phyloP scores from a whole-genome alignment of 92 coral and sea anemone species.

The Nematostella vectensis region DNA sequence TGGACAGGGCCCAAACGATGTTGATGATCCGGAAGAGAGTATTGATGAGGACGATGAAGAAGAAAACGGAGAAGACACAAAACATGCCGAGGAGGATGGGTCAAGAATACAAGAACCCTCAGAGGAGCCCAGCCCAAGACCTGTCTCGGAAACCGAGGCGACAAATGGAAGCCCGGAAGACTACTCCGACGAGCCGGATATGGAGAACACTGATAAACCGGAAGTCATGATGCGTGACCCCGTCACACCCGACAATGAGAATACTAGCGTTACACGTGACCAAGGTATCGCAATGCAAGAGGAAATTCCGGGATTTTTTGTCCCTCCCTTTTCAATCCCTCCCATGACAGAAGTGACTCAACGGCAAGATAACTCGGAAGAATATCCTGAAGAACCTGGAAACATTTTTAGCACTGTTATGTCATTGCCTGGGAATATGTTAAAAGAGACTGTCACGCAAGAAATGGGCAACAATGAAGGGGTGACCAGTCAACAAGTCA shows the following conservation, averaged over 20 bases:
- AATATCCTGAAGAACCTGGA: too few species aligned
- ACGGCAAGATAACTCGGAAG: too few species aligned
- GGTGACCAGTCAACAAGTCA: too few species aligned
- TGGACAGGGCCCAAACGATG: background rate
- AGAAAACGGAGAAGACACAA: background rate
- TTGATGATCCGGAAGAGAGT: background rate
- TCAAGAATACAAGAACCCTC: background rate
- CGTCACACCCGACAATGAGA: background rate
- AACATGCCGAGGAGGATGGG: background rate
- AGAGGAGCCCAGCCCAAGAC: background rate
- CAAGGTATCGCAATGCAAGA: background rate
- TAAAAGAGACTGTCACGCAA: too few species aligned
- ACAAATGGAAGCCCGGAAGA: background rate
- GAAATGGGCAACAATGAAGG: too few species aligned
- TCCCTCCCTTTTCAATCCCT: too few species aligned
- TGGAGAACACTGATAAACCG: too few species aligned
- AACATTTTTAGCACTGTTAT: too few species aligned
- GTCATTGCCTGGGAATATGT: too few species aligned
- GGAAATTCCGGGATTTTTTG: too few species aligned
- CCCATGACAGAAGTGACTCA: too few species aligned
- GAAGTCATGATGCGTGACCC: too few species aligned
- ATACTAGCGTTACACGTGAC: background rate
- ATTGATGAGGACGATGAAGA: slow-evolving; percentile 5
- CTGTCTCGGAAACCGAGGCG: slow-evolving; percentile 1
- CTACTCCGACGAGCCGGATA: background rate